phyloP scores from a whole-genome alignment of 1,140 invertebrate genomes.

The Elymnias hypermnestra region DNA sequence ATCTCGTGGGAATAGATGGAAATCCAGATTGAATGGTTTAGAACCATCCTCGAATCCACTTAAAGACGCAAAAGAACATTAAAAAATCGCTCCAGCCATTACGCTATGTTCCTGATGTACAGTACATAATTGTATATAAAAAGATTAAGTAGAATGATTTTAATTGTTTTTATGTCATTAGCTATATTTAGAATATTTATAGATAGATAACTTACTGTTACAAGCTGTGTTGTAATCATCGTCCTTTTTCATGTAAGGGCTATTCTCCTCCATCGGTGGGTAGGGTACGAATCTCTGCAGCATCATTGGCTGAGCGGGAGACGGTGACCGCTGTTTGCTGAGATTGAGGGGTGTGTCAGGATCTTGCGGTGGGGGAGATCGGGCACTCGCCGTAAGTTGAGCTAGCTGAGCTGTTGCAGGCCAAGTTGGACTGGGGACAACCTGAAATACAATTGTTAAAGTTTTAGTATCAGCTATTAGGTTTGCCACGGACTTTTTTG shows the following conservation, averaged over 20 bases:
- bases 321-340: slow-evolving; percentile 86
- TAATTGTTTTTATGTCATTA: no score
- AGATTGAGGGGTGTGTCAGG: slow-evolving; percentile 92
- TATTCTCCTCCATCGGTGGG: slow-evolving; percentile 53
- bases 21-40: no score
- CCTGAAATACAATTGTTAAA: slow-evolving; percentile 27
- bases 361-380: slow-evolving; percentile 73
- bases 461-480: no score
- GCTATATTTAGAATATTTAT: no score
- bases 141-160: no score
- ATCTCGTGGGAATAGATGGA: no score
- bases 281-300: slow-evolving; percentile 66
- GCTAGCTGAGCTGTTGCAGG: slow-evolving; percentile 59
- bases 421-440: slow-evolving; percentile 40
- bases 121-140: no score
- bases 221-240: slow-evolving; percentile 78
- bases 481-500: no score
- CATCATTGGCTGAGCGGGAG: slow-evolving; percentile 71
- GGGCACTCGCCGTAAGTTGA: slow-evolving; percentile 52
- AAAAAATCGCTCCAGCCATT: no score
- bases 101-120: no score
- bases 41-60: no score
- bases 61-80: no score
- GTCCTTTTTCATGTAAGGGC: slow-evolving; percentile 77
- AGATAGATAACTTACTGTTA: slow-evolving; percentile 82